Base-by-base conservation (phyloP, 37 sponge, comb jelly and placozoan genomes). In the Mnemiopsis leidyi region DNA sequence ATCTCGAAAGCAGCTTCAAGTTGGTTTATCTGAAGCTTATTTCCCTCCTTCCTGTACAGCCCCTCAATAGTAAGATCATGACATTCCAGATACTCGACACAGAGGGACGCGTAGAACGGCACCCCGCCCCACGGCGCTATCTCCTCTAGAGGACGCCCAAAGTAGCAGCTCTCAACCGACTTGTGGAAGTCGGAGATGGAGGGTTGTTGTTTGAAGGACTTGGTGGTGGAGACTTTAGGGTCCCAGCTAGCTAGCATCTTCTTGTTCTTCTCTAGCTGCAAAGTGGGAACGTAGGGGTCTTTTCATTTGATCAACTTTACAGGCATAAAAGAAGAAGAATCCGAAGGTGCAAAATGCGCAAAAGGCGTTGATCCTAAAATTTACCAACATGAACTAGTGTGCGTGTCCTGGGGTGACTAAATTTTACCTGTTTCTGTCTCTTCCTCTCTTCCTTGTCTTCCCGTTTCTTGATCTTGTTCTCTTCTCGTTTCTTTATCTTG, bases 251-350 rank as follows among this genome's bases (percentile, higher is more conserved):
- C 90, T 5, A 85, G 48, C 61, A 85, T 35, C 3, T 40, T 38
- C 90, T 85, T 85, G 48, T 85, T 85, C 61, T 85, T 85, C 61
- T 85, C 90, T 61, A 85, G 61, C 90, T 85, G 48, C 38, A 39
- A 30, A 71, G 61, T 5, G 9, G 61, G 13, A 13, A 48, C 13
- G n/a, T n/a, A n/a, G n/a, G n/a, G n/a, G n/a, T n/a, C n/a, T n/a
- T n/a, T n/a, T n/a, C n/a, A n/a, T n/a, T n/a, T n/a, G n/a, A n/a
- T n/a, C n/a, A n/a, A n/a, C n/a, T n/a, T n/a, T n/a, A n/a, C n/a
- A n/a, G n/a, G n/a, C n/a, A n/a, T n/a, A n/a, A n/a, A n/a, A n/a
- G n/a, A n/a, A n/a, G n/a, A n/a, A n/a, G n/a, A n/a, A n/a, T n/a
- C n/a, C n/a, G n/a, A n/a, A n/a, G n/a, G n/a, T n/a, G n/a, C n/a